Evolutionary conservation across 2,797 vertebrate species (phyloP).

Genomic region (Eurystomus glaucurus): DNA sequence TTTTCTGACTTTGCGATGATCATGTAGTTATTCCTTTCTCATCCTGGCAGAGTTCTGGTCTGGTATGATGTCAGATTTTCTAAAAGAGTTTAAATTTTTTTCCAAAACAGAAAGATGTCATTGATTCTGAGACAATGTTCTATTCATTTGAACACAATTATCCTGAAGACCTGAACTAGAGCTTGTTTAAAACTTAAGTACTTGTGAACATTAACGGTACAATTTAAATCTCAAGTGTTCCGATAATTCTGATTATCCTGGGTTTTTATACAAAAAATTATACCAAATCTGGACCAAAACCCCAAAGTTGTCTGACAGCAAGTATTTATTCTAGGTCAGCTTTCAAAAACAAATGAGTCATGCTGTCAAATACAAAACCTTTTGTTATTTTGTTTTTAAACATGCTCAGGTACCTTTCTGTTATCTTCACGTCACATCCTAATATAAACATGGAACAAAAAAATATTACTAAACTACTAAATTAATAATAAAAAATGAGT

Average conservation of each 20-base stretch:
- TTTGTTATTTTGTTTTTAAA: not conserved
- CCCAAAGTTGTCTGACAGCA: not conserved
- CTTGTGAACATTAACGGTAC: not conserved
- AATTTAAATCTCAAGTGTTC: not conserved
- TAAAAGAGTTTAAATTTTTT: not conserved
- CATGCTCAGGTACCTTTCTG: not conserved
- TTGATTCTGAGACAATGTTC: not conserved
- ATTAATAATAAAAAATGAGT: not conserved
- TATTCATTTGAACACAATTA: not conserved
- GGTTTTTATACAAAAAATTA: not conserved
- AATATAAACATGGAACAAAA: not conserved
- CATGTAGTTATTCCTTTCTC: not conserved
- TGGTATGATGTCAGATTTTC: not conserved
- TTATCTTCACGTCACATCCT: not conserved
- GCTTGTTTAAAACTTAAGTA: not conserved
- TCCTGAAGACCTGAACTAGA: not conserved
- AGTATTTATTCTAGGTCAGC: not conserved
- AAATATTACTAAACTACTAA: not conserved
- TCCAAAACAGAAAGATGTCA: fast-evolving
- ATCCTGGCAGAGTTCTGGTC: not conserved
- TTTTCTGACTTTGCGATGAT: not conserved
- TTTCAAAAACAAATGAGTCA: not conserved
- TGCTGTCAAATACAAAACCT: not conserved
- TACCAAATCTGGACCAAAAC: not conserved
- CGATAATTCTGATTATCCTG: not conserved